A percentile compares a stretch with the other conserved stretches of the same genome.
Evolutionary conservation across 2,113 vertebrate genomes (phyloP).

Genomic region (Grallaria varia): DNA sequence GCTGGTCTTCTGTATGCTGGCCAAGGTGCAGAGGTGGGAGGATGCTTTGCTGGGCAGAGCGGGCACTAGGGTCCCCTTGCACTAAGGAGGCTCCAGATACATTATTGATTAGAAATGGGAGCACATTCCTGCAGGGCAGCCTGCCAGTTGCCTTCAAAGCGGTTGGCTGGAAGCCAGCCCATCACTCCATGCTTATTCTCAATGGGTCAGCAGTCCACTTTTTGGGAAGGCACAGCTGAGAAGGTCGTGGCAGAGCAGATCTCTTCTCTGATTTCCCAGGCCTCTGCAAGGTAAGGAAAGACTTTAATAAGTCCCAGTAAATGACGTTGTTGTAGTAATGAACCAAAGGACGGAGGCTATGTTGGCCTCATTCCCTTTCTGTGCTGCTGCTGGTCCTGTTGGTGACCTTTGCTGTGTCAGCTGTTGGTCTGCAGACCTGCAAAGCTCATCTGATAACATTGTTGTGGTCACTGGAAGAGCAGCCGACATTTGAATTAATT

Average conservation of each 20-base stretch:
- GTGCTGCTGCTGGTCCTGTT: background rate
- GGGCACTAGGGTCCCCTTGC: background rate
- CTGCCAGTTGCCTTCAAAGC: background rate
- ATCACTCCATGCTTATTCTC: background rate
- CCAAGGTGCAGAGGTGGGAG: background rate
- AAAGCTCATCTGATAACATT: slow-evolving; percentile 34
- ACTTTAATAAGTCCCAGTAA: background rate
- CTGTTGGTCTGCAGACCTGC: slow-evolving; percentile 21
- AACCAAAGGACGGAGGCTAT: background rate
- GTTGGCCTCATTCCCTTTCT: background rate
- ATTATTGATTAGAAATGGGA: slow-evolving; percentile 9
- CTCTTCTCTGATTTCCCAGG: background rate
- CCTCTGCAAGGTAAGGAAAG: background rate
- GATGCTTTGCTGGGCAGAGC: background rate
- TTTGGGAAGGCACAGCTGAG: background rate
- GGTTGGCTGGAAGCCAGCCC: background rate
- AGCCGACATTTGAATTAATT: background rate
- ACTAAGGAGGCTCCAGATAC: background rate
- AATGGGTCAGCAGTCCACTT: background rate
- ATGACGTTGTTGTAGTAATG: background rate
- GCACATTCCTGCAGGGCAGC: background rate
- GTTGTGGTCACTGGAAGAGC: background rate
- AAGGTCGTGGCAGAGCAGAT: background rate
- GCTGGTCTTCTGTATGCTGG: background rate
- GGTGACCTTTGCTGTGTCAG: background rate